Evolutionary conservation across 2,888 invertebrate genomes (phyloP), one percentile per base, ranked within the genome.

Genomic region (Rapana venosa): DNA sequence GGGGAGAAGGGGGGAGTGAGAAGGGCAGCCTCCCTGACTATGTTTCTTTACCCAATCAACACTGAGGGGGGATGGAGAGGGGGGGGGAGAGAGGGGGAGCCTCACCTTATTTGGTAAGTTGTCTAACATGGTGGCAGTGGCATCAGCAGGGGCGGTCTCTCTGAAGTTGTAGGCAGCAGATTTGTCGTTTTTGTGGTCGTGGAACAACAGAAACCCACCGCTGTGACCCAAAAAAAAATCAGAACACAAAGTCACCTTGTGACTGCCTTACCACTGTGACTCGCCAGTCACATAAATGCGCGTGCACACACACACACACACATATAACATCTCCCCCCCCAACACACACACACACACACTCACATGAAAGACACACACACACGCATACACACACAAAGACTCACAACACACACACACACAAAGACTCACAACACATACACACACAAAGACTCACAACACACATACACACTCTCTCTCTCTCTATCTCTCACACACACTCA

Each of bases 161-260:
- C 96, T 94, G 95, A 97, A 97, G 96, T 97, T 97, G 90, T 97
- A 96, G 83, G 97, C 96, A 89, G 96, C 95, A 11, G 97, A 97
- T 84, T 95, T 94, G 77, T 95, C 96, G 95, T 96, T 95, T 91
- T 96, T 97, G 95, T 98, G 98, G 96, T 97, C 97, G 96, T 98
- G 97, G 94, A 98, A 97, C 94, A 98, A 95, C 95, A 98, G 96
- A 87, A 97, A 97, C 1, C 98, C 98, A 93, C 97, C 98, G 92
- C 98, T 98, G 96, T 77, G 96, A 95, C 13, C 35, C 32, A n/a
- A 15, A 22, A 74, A 1, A n/a, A 74, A 4, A 61, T 22, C 22
- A 20, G 1, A 61, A 47, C 47, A 47, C 47, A 2, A 47, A 8
- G 2, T 8, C 2, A 2, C 47, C 8, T 47, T 2, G 47, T 47